A percentile compares a stretch with the other conserved stretches of the same genome.
Conservation (phyloP, 2,797 vertebrate species). For the Gambusia yucatana region DNA sequence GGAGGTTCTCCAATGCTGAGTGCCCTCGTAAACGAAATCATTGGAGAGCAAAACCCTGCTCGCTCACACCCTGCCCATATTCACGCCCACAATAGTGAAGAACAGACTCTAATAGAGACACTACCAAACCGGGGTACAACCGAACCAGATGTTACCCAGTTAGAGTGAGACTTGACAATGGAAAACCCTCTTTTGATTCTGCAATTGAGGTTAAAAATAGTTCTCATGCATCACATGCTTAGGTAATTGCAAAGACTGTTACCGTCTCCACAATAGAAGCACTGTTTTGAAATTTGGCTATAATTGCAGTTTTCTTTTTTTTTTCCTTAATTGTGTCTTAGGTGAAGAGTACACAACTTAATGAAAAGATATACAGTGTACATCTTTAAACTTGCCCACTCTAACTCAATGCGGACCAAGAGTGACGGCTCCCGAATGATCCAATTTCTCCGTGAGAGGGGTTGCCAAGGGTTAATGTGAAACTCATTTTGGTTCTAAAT, state of each 20-base stretch:
- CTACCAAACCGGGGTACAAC: too few relatives aligned
- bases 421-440: conserved; percentile 63
- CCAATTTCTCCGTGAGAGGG: conserved; percentile 53
- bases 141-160: too few relatives aligned
- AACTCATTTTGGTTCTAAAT: conserved; percentile 73
- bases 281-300: conserved; percentile 26
- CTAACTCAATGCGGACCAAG: conserved; percentile 29
- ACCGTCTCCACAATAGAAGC: not conserved
- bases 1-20: too few relatives aligned
- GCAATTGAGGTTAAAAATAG: not conserved
- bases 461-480: conserved; percentile 60
- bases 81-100: too few relatives aligned
- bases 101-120: too few relatives aligned
- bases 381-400: conserved; percentile 33
- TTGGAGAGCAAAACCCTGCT: too few relatives aligned
- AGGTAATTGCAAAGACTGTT: conserved; percentile 15
- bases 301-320: conserved; percentile 9
- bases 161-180: too few relatives aligned
- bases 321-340: conserved; percentile 6
- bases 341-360: conserved; percentile 27
- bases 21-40: too few relatives aligned
- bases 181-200: conserved; percentile 11
- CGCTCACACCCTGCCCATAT: too few relatives aligned
- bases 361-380: conserved; percentile 34
- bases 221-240: not conserved